Base-by-base conservation (phyloP, 2,888 invertebrate genomes). In the Lumbricus terrestris region DNA sequence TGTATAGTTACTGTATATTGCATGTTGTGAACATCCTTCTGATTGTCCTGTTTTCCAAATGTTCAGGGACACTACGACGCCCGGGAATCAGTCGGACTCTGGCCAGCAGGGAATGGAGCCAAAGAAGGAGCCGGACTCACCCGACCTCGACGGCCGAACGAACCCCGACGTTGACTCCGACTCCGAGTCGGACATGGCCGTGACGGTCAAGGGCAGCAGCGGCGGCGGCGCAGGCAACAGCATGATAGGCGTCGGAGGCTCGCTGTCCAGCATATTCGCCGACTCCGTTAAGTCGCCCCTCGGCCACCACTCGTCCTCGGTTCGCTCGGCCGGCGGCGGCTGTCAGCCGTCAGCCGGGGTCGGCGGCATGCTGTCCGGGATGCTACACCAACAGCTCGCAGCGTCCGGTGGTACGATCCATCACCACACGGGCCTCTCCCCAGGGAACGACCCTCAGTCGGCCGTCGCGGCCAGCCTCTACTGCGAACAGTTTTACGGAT, bases 121-220 rank as follows among this genome's bases (percentile, higher is more conserved):
- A 90, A 94, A 93, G 90, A 93, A 93, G 91, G 94, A 93, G 89
- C 92, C 92, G 88, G 93, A 93, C 89, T 93, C 93, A 82, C 93
- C 94, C 90, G 93, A 93, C 37, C 91, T 93, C 83, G 93, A 93
- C 90, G 93, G 93, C 35, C 93, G 93, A 90, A 93, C 93, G 88
- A 94, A 94, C 91, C 92, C 93, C 90, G 93, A 93, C 90, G 93
- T 93, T 42, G 88, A 88, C 15, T 38, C 38, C 11, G 88, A 88
- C 37, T 88, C 88, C 0, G 42, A 42, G 0, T 23, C 88, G 47
- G 40, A 40, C 40, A 23, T 37, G 4, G 18, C 8, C 20, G 4
- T 42, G 8, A 15, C 88, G 38, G 37, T n/a, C 88, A 88, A 88
- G n/a, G 38, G 88, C 37, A 34, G 42, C 38, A 35, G 42, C 5